Conservation (phyloP, 1,140 invertebrate species). For the Dufourea novaeangliae region DNA sequence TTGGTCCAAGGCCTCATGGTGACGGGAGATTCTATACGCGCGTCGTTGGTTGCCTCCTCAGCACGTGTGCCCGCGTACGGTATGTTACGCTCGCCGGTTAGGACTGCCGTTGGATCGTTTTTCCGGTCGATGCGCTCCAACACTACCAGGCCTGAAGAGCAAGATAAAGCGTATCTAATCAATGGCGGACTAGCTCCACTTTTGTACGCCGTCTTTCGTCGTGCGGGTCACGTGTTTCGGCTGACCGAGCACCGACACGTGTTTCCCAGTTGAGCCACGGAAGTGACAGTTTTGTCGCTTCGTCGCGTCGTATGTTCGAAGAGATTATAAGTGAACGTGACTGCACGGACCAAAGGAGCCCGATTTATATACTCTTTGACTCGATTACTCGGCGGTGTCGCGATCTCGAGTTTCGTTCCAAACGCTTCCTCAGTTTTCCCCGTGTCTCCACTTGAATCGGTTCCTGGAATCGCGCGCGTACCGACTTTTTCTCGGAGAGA, state of each 20-base stretch:
- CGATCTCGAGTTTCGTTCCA: no score
- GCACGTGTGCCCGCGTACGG: constrained; percentile 61
- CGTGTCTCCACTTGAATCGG: no score
- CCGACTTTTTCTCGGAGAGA: no score
- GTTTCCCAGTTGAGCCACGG: neutral
- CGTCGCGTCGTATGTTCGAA: neutral
- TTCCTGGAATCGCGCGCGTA: no score
- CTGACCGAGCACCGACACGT: neutral
- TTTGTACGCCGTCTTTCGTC: neutral
- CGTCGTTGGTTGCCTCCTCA: constrained; percentile 38
- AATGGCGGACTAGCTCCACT: constrained; percentile 1
- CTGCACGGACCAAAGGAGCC: neutral
- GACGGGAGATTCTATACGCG: constrained; percentile 41
- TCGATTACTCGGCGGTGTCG: no score
- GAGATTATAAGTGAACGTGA: neutral
- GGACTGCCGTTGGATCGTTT: neutral
- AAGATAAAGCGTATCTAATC: constrained; percentile 70
- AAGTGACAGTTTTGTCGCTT: constrained; percentile 8
- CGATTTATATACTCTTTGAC: neutral
- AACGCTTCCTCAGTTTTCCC: no score
- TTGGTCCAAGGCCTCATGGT: constrained; percentile 77
- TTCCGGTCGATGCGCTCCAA: constrained; percentile 2
- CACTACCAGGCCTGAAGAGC: constrained; percentile 38
- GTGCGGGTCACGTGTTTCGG: no score
- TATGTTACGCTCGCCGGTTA: constrained; percentile 32